Conservation (phyloP, 2,888 invertebrate genomes). For the Chymomyza amoena region DNA sequence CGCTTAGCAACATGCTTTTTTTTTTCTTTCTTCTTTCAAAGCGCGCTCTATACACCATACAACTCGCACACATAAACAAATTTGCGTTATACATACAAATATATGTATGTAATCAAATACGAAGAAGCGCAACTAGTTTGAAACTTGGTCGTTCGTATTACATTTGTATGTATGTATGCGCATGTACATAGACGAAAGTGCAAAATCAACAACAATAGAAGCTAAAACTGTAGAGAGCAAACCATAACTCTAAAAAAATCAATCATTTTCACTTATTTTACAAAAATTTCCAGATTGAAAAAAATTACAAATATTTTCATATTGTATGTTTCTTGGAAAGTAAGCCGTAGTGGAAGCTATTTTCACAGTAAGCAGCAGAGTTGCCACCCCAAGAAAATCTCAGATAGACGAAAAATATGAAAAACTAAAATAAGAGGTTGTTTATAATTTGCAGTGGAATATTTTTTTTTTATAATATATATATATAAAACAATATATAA, state of each 20-base stretch:
- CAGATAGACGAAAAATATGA: no score
- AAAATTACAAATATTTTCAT: no score
- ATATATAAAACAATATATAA: no score
- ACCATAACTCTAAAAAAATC: background rate
- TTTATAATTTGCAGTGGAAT: no score
- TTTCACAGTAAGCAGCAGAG: conserved; percentile 40
- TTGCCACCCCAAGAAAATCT: conserved; percentile 11
- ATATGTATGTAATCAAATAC: conserved; percentile 11
- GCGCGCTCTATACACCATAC: conserved; percentile 16
- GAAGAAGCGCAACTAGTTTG: conserved; percentile 63
- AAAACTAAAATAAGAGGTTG: no score
- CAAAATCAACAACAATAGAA: background rate
- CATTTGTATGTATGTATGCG: background rate
- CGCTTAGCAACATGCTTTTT: conserved; percentile 59
- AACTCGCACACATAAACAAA: conserved; percentile 12
- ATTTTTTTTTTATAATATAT: no score
- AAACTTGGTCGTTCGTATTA: conserved; percentile 12
- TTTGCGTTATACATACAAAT: conserved; percentile 1
- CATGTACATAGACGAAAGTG: conserved; percentile 22
- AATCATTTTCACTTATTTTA: background rate
- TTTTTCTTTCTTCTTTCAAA: conserved; percentile 27
- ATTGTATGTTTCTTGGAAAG: no score
- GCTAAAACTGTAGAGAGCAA: background rate
- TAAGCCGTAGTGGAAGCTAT: conserved; percentile 40
- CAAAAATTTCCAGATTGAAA: background rate